Percentiles rank a stretch among this genome's conserved stretches.
Evolutionary conservation across 2,113 vertebrate species (phyloP).

Genomic region (Gavia stellata): DNA sequence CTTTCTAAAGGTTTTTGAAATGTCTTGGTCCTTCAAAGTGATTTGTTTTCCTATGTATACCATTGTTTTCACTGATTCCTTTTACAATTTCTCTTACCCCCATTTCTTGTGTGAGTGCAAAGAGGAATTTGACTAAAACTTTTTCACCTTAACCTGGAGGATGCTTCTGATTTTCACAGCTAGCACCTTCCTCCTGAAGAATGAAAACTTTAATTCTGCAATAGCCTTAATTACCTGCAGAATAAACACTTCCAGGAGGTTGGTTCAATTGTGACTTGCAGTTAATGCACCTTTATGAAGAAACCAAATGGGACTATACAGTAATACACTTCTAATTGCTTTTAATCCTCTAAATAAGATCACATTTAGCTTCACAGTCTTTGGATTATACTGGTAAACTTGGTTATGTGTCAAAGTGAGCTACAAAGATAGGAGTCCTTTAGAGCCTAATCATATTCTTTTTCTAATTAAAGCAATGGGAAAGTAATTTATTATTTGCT

Average conservation of each 20-base stretch:
- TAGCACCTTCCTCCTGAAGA: not conserved
- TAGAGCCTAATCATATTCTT: constrained; percentile 53
- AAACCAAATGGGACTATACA: not conserved
- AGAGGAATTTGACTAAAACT: not conserved
- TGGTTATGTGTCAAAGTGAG: constrained; percentile 50
- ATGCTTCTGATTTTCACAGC: not conserved
- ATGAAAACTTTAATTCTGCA: not conserved
- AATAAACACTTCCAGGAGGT: constrained; percentile 36
- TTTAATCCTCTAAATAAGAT: constrained; percentile 53
- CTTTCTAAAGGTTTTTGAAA: not conserved
- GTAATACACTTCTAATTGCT: not conserved
- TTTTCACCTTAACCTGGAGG: not conserved
- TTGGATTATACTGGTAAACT: constrained; percentile 72
- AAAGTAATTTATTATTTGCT: constrained; percentile 67
- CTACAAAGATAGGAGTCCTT: constrained; percentile 56
- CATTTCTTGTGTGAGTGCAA: not conserved
- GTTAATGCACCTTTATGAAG: not conserved
- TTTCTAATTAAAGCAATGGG: constrained; percentile 11
- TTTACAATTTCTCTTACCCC: not conserved
- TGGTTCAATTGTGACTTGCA: constrained; percentile 8
- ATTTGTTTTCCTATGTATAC: not conserved
- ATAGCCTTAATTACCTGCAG: constrained; percentile 10
- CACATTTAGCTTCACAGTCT: constrained; percentile 57
- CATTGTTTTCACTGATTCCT: not conserved
- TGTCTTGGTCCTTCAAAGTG: not conserved